Evolutionary conservation across 2,113 vertebrate species (phyloP).

Genomic region (Rhinoderma darwinii): DNA sequence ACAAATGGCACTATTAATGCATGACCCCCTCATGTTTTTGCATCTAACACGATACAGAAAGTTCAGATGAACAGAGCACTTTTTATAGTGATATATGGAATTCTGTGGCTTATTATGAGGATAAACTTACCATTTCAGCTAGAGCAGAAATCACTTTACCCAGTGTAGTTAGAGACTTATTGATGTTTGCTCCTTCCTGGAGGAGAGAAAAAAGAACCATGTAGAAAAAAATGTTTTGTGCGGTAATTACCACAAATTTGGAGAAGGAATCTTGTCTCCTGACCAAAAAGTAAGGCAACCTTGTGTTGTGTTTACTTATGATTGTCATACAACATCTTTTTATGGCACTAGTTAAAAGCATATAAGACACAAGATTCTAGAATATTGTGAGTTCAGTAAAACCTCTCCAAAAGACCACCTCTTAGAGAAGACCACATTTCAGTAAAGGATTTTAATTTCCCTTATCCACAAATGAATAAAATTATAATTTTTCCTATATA

Average conservation of each 20-base stretch:
- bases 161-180: conserved; percentile 89
- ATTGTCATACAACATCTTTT: neutral
- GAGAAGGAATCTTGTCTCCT: neutral
- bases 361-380: no score
- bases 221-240: neutral
- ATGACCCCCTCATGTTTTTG: no score
- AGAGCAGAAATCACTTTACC: conserved; percentile 90
- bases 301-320: neutral
- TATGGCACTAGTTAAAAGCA: no score
- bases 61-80: neutral
- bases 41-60: neutral
- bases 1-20: no score
- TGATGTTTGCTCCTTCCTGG: conserved; percentile 91
- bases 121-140: conserved; percentile 81
- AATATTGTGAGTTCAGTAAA: no score
- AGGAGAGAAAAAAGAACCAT: neutral
- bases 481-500: no score
- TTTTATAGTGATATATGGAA: neutral
- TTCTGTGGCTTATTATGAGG: neutral
- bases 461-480: no score
- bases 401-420: no score
- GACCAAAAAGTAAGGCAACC: neutral
- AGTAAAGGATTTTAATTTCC: no score
- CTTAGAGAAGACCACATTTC: no score
- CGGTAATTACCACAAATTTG: neutral